Conservation (phyloP, 1,140 invertebrate species). For the Neodiprion fabricii region DNA sequence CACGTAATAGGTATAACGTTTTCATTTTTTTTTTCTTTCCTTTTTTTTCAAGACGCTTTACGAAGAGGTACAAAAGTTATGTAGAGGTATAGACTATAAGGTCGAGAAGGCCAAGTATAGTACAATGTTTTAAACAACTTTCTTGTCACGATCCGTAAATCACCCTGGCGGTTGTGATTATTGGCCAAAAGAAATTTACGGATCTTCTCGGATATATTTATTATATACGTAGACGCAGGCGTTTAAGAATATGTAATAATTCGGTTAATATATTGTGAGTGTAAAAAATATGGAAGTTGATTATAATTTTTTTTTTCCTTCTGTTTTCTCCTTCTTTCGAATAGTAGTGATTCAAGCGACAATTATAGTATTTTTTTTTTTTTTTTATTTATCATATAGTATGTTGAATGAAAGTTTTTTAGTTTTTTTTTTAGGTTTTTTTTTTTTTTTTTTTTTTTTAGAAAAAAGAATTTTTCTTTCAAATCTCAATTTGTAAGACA, state of each 20-base stretch:
- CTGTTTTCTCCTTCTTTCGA: background rate
- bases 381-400: background rate
- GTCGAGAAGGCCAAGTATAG: constrained; percentile 42
- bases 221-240: too few species aligned
- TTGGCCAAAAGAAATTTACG: constrained; percentile 1
- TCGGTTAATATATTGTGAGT: background rate
- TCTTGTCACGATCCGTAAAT: background rate
- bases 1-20: constrained; percentile 28
- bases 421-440: constrained; percentile 18
- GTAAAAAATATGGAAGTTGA: constrained; percentile 7
- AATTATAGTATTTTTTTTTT: background rate
- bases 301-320: background rate
- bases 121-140: background rate
- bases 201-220: background rate
- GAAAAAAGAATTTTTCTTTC: background rate
- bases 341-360: background rate
- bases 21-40: background rate
- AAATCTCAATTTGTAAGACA: constrained; percentile 24
- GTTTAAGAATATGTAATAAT: background rate
- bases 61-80: constrained; percentile 50
- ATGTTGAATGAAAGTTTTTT: too few species aligned
- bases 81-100: constrained; percentile 39
- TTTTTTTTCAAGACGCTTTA: constrained; percentile 30
- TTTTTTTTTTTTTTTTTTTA: background rate
- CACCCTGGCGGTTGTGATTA: background rate